A percentile compares a stretch with the other conserved stretches of the same genome.
phyloP scores from a whole-genome alignment of 2,113 vertebrate genomes.

The Thryonomys swinderianus region DNA sequence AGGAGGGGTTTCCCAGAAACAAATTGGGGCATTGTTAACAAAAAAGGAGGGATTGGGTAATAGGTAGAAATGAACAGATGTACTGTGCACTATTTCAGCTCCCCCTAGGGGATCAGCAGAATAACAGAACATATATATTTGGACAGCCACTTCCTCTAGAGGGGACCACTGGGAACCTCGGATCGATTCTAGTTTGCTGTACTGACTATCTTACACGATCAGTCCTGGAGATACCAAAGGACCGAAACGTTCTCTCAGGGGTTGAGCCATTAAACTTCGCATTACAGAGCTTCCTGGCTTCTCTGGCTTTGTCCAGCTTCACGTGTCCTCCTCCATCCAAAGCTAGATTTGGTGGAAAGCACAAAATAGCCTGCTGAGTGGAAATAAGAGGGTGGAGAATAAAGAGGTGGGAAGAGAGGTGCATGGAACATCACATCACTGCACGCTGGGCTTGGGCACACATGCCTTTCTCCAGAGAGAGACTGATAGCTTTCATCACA shows the following conservation, averaged over 20 bases:
- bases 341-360: slow-evolving; percentile 28
- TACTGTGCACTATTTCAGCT: background rate
- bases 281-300: background rate
- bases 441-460: background rate
- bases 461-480: background rate
- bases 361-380: background rate
- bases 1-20: background rate
- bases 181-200: background rate
- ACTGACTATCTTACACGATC: background rate
- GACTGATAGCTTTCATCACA: background rate
- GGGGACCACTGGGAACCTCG: background rate
- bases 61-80: background rate
- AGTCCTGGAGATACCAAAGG: background rate
- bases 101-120: slow-evolving; percentile 28
- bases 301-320: background rate
- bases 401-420: slow-evolving; percentile 33
- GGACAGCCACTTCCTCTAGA: background rate
- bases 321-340: background rate
- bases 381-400: background rate
- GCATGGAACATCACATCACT: background rate
- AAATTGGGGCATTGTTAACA: background rate
- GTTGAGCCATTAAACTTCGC: slow-evolving; percentile 10
- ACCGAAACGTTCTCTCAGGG: slow-evolving; percentile 31
- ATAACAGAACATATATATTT: background rate
- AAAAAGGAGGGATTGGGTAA: background rate